These are phyloP conservation scores for Theristicus caerulescens DNA, from an alignment of 2,113 vertebrate genomes.

Conservation along the genomic window DNA sequence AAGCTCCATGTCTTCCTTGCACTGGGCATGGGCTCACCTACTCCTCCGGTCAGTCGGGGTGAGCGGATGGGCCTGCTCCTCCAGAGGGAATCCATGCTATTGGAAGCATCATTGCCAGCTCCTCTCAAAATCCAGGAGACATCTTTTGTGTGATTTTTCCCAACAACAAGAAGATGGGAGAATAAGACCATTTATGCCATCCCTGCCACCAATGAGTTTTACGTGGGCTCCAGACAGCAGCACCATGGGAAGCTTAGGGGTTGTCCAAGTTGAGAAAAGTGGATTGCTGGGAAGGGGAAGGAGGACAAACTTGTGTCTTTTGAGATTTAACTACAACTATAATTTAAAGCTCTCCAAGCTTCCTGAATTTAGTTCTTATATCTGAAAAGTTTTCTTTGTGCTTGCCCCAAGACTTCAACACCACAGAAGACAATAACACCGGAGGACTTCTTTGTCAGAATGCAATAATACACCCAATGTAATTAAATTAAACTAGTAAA, in stretches of 20 bases:
- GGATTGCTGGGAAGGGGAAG: background rate
- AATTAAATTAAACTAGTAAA: background rate
- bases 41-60: background rate
- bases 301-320: background rate
- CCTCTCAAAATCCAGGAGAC: background rate
- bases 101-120: background rate
- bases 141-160: background rate
- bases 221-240: accelerated
- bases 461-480: background rate
- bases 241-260: background rate
- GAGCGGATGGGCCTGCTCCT: background rate
- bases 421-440: background rate
- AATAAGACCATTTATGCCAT: background rate
- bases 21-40: accelerated
- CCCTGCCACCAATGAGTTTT: background rate
- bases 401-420: background rate
- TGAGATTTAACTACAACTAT: background rate
- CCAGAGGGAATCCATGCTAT: background rate
- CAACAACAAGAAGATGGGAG: background rate
- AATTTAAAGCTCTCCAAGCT: background rate
- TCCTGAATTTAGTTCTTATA: background rate
- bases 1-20: background rate
- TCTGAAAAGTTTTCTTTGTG: background rate
- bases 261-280: background rate
- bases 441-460: background rate